Base-by-base conservation (phyloP, 1,140 invertebrate genomes). In the Calephelis virginiensis region DNA sequence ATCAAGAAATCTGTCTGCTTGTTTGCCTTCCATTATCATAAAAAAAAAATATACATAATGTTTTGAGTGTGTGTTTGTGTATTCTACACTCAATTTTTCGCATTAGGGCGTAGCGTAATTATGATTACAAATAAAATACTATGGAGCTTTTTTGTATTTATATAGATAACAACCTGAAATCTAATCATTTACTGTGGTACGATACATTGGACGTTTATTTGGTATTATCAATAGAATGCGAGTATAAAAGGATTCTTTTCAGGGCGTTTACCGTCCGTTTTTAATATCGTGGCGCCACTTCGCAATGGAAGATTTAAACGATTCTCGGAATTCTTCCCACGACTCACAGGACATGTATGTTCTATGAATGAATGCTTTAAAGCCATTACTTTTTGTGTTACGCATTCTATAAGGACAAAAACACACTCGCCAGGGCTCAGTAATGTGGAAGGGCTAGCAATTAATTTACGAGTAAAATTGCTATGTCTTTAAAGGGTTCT, bases 281-380 rank as follows among this genome's bases (percentile, higher is more conserved):
- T 53, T 53, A 28, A 53, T 28, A 53, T 53, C 14, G 14, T 1
- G 28, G 14, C 17, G 50, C 17, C 50, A 56, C 50, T 56, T 56
- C 50, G 9, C 17, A 28, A 6, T 11, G 50, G 14, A 56, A 28
- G 17, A 56, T 56, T 56, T 28, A 56, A 53, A 53, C 50, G 50
- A 56, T 56, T 56, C 50, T 56, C 37, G 9, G 50, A 56, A 56
- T 56, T 56, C 50, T 56, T 56, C 50, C 50, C 50, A 56, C 50
- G 50, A 37, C 50, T 56, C 9, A 17, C 50, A 56, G 50, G 50
- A 56, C 50, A 56, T 56, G 50, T 56, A 53, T 56, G 17, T 56
- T 11, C 50, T 28, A 56, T 37, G 17, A 56, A 28, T 37, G 17
- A 56, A 56, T 56, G 50, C 10, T 56, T 56, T 8, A 17, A 28